phyloP scores from a whole-genome alignment of 2,888 invertebrate genomes.

The Leptopilina drosophilae region DNA sequence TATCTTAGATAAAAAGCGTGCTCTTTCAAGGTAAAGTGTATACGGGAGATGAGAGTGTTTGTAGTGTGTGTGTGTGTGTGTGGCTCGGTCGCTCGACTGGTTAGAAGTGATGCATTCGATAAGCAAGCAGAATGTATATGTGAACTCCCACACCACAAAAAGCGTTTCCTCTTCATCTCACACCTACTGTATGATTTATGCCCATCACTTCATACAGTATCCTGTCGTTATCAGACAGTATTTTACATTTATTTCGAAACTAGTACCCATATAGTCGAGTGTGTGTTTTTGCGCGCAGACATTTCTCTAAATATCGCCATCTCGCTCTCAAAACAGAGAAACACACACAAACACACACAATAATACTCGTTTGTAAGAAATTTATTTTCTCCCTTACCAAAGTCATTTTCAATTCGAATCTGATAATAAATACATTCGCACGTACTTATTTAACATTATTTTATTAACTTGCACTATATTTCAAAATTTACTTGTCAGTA shows the following conservation, averaged over 20 bases:
- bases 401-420: slow-evolving; percentile 21
- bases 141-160: slow-evolving; percentile 25
- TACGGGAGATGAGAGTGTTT: neutral
- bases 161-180: slow-evolving; percentile 34
- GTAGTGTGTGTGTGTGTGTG: slow-evolving; percentile 12
- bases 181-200: slow-evolving; percentile 37
- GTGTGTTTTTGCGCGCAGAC: slow-evolving; percentile 20
- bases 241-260: slow-evolving; percentile 33
- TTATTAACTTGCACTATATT: neutral
- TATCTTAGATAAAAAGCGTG: neutral
- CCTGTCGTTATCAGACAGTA: slow-evolving; percentile 29
- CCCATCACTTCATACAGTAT: slow-evolving; percentile 29
- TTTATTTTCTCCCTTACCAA: neutral
- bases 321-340: neutral
- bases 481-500: neutral
- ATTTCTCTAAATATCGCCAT: slow-evolving; percentile 21
- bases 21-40: slow-evolving; percentile 22
- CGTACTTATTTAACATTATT: slow-evolving; percentile 15
- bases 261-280: neutral
- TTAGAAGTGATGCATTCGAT: slow-evolving; percentile 17
- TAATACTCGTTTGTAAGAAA: neutral
- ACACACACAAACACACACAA: no score
- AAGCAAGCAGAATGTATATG: slow-evolving; percentile 5
- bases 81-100: neutral
- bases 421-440: slow-evolving; percentile 16